phyloP scores from a whole-genome alignment of 1,140 invertebrate species.

The Anoplolepis gracilipes region DNA sequence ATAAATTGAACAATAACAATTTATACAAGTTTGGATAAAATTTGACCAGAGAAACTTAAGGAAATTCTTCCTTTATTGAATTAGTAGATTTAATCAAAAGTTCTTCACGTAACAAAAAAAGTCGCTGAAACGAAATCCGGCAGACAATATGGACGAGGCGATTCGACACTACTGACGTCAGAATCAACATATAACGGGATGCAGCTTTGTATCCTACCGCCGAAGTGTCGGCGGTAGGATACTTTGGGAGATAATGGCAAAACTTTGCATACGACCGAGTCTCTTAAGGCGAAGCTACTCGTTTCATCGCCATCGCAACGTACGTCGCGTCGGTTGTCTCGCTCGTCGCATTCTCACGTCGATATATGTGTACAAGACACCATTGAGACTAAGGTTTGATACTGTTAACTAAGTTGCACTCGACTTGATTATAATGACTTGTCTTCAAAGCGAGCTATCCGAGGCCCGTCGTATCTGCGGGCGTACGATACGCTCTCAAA shows the following conservation, averaged over 20 bases:
- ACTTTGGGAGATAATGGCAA: conserved; percentile 45
- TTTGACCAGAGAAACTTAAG: not conserved
- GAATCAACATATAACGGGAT: conserved; percentile 28
- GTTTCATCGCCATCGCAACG: conserved; percentile 35
- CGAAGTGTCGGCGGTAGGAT: not conserved
- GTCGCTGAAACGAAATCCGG: not conserved
- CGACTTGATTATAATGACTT: conserved; percentile 79
- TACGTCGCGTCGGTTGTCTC: conserved; percentile 35
- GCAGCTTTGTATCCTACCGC: conserved; percentile 36
- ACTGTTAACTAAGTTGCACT: conserved; percentile 76
- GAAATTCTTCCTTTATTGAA: not conserved
- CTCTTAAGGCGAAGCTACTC: conserved; percentile 38
- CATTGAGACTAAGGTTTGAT: conserved; percentile 70
- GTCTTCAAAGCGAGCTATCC: conserved; percentile 71
- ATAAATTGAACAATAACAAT: not conserved
- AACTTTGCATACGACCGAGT: conserved; percentile 45
- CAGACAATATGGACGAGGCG: not conserved
- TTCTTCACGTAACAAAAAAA: not conserved
- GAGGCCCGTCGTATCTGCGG: conserved; percentile 55
- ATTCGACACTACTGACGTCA: not conserved
- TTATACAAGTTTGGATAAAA: not conserved
- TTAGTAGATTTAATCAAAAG: not conserved
- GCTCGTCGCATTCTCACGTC: conserved; percentile 48
- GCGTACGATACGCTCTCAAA: conserved; percentile 64
- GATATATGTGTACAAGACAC: conserved; percentile 18